Percentiles rank a stretch among this genome's conserved stretches.
Conservation (phyloP, 2,113 vertebrate genomes). For the Centropus unirufus region DNA sequence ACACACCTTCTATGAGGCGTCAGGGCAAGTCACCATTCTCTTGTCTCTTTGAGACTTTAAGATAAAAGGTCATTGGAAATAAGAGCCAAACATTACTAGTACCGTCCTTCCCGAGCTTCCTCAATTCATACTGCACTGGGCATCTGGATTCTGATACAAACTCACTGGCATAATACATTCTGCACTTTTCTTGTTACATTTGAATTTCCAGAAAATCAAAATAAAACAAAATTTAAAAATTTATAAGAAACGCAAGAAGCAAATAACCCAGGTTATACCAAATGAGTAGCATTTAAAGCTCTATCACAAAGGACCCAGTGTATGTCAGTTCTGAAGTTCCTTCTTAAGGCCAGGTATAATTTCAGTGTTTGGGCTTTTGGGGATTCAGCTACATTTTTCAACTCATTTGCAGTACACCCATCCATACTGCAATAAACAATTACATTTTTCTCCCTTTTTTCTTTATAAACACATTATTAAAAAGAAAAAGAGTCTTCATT, state of each 20-base stretch:
- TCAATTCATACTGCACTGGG: neutral
- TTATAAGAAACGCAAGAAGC: neutral
- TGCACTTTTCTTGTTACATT: neutral
- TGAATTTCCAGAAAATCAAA: neutral
- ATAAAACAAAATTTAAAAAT: neutral
- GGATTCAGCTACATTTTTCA: neutral
- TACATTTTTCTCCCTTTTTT: neutral
- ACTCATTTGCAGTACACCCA: neutral
- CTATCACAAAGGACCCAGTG: neutral
- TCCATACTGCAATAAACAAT: neutral
- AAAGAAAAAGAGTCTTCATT: neutral
- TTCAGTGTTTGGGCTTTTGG: neutral
- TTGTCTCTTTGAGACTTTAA: neutral
- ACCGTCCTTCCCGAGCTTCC: neutral
- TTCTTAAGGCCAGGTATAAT: neutral
- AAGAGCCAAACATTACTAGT: neutral
- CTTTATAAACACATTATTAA: neutral
- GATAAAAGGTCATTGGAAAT: neutral
- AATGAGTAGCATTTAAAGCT: neutral
- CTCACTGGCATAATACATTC: neutral
- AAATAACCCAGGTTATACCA: neutral
- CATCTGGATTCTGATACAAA: neutral
- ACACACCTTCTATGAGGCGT: neutral
- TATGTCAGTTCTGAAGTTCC: neutral
- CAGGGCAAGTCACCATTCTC: accelerated